Evolutionary conservation across 2,888 invertebrate species (phyloP).

Genomic region (Trissolcus japonicus): DNA sequence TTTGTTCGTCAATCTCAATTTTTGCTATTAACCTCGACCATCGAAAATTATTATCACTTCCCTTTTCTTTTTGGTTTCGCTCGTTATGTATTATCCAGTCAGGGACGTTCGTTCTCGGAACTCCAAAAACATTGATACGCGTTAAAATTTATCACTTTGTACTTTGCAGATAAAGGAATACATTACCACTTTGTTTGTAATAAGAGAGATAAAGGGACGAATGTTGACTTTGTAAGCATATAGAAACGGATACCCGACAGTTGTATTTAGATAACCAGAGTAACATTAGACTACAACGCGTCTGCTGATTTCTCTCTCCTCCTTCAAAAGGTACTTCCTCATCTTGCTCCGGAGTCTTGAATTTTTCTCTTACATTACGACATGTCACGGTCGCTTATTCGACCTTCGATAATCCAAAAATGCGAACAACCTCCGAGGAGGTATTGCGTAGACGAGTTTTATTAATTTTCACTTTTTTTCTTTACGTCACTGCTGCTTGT

Average conservation of each 20-base stretch:
- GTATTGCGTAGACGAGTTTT: conserved; percentile 30
- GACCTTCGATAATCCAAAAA: conserved; percentile 1
- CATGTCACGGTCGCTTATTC: background rate
- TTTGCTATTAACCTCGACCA: too few species aligned
- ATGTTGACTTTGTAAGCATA: conserved; percentile 18
- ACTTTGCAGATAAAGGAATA: conserved; percentile 18
- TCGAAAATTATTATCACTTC: too few species aligned
- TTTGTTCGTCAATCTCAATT: too few species aligned
- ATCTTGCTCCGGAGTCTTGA: too few species aligned
- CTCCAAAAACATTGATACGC: background rate
- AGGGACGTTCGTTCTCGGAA: too few species aligned
- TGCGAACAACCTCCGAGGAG: conserved; percentile 18
- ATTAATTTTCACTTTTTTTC: conserved; percentile 15
- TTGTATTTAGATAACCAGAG: conserved; percentile 1
- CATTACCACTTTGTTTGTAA: conserved; percentile 31
- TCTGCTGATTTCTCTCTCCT: too few species aligned
- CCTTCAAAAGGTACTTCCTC: too few species aligned
- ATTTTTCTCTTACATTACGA: too few species aligned
- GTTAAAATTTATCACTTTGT: conserved; percentile 31
- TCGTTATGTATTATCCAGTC: too few species aligned
- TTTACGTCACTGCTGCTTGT: conserved; percentile 1
- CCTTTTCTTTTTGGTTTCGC: too few species aligned
- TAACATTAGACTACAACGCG: too few species aligned
- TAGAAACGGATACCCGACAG: conserved; percentile 15
- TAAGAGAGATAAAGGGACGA: conserved; percentile 13